Base-by-base conservation (phyloP, 2,797 vertebrate genomes). In the Sebastolobus altivelis region DNA sequence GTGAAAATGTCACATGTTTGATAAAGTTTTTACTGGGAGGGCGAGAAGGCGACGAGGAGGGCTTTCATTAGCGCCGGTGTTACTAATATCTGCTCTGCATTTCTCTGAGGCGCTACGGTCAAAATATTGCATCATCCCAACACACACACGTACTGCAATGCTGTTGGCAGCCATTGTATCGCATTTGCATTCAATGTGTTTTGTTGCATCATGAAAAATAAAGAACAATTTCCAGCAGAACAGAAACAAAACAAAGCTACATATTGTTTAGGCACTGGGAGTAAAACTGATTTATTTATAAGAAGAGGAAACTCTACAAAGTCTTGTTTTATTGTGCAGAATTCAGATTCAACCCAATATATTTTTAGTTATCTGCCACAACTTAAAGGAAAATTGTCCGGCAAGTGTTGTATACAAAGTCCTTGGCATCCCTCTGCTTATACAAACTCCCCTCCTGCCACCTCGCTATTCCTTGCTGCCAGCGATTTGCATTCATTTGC, bases 401-500 rank as follows among this genome's bases (percentile, higher is more conserved):
- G 86, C 75, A 69, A 72, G 84, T 81, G 70, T 86, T 89, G 82
- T 83, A 84, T 85, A 84, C 87, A 87, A 88, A 87, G 86, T 88
- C 81, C 80, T 80, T 81, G 63, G 85, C 85, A 89, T 87, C 80
- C 69, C 68, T 85, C 73, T 86, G 83, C 79, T 86, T 89, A 78
- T 79, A 83, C 87, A 89, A 86, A 85, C 88, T 77, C 84, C 75
- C 81, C 83, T 87, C 80, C 87, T 83, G 62, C 88, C 82, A 85
- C 83, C 82, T 88, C 37, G 68, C 82, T 79, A 43, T 83, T 93
- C 84, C 91, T 93, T 77, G 85, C 90, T 89, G 85, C 85, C 79
- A 87, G 85, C 90, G 94, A 97, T 97, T 97, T 97, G 93, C 95
- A 95, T 96, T 95, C 85, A 97, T 97, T 97, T 97, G 95, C 96